Percentiles rank a stretch among this genome's conserved stretches.
Evolutionary conservation across 2,113 vertebrate genomes (phyloP).

Genomic region (Formicarius rufipectus): DNA sequence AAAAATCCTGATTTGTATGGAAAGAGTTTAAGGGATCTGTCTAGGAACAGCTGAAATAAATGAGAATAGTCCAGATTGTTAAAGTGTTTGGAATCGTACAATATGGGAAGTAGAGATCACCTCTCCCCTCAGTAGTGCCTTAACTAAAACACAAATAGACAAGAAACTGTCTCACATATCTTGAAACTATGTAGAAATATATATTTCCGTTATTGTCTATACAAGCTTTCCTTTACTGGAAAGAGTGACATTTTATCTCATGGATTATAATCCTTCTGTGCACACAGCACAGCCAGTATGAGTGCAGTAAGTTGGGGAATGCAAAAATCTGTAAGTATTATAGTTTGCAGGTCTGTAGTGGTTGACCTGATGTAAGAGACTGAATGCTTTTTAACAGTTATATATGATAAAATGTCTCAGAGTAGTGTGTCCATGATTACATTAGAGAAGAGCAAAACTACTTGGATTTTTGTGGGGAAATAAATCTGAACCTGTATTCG

Average conservation of each 20-base stretch:
- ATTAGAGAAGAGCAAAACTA: not conserved
- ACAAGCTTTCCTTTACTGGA: not conserved
- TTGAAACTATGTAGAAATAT: not conserved
- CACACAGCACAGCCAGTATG: rapidly evolving
- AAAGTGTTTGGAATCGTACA: not conserved
- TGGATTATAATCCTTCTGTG: not conserved
- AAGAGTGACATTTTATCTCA: not conserved
- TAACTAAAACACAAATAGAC: not conserved
- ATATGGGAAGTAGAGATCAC: not conserved
- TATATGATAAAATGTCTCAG: not conserved
- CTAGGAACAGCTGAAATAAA: not conserved
- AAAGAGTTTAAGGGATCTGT: not conserved
- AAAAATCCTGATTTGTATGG: not conserved
- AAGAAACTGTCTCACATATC: not conserved
- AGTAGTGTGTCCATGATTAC: not conserved
- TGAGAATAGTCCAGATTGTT: not conserved
- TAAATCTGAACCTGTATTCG: not conserved
- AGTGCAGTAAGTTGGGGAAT: not conserved
- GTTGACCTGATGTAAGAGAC: not conserved
- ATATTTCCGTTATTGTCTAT: not conserved
- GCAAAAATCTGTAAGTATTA: not conserved
- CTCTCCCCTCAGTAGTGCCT: not conserved
- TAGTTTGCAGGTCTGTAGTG: not conserved
- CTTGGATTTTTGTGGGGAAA: not conserved
- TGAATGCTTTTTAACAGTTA: not conserved